A percentile compares a stretch with the other conserved stretches of the same genome.
These are phyloP conservation scores for Camarhynchus parvulus DNA, from an alignment of 2,113 vertebrate genomes.

Conservation along the genomic window DNA sequence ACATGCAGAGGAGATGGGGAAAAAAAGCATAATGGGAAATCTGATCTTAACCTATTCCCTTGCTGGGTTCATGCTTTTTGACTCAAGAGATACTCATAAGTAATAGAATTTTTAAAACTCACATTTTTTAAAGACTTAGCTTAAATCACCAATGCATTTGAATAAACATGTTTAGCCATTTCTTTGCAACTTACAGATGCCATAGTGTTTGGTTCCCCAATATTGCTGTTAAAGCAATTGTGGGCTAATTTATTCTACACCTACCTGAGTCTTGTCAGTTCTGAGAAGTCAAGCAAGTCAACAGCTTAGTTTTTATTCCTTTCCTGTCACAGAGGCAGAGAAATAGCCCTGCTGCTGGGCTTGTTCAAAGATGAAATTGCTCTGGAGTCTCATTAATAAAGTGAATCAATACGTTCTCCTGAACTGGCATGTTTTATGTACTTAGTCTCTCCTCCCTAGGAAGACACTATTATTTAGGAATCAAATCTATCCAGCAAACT, in stretches of 20 bases:
- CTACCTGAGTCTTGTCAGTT: not conserved
- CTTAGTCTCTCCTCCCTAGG: not conserved
- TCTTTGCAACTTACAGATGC: not conserved
- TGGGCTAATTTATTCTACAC: not conserved
- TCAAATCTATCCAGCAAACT: not conserved
- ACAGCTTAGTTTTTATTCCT: slow-evolving; percentile 2
- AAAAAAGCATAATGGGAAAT: not conserved
- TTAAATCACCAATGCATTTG: not conserved
- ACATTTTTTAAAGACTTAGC: not conserved
- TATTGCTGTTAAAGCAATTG: not conserved
- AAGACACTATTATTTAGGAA: not conserved
- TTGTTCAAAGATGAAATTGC: not conserved
- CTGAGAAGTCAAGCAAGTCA: not conserved
- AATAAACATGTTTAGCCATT: not conserved
- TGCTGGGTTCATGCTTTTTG: not conserved
- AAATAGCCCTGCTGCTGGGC: not conserved
- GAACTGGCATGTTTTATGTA: not conserved
- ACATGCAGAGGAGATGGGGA: not conserved
- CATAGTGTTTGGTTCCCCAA: not conserved
- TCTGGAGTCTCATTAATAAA: not conserved
- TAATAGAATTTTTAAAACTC: not conserved
- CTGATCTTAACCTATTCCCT: not conserved
- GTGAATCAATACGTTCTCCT: not conserved
- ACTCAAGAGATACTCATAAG: not conserved
- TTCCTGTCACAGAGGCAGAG: not conserved